These are phyloP conservation scores for Acipenser transmontanus DNA, from an alignment of 2,797 vertebrate genomes.

Conservation along the genomic window DNA sequence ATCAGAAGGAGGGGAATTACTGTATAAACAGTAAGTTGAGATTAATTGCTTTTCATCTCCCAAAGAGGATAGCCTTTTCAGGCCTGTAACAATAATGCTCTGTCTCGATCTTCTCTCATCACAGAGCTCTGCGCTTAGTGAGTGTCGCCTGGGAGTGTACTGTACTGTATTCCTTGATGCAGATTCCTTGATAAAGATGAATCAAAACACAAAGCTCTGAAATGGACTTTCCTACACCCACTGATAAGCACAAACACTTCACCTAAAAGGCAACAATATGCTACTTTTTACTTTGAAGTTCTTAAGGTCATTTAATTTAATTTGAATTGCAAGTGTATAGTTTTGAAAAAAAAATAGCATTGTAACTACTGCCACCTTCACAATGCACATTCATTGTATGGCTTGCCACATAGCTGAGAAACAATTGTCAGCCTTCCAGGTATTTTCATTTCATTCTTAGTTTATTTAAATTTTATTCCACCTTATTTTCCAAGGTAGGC, in stretches of 20 bases:
- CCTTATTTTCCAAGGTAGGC: too few relatives aligned
- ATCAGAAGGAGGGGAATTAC: slow-evolving; percentile 25
- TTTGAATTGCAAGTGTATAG: not conserved
- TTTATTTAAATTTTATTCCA: too few relatives aligned
- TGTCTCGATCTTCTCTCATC: slow-evolving; percentile 47
- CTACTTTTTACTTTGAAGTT: not conserved
- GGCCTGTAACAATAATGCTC: slow-evolving; percentile 36
- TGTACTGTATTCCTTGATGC: slow-evolving; percentile 23
- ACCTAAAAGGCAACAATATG: not conserved
- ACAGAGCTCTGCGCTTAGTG: slow-evolving; percentile 26
- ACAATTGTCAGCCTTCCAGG: too few relatives aligned
- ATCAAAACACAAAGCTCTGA: not conserved
- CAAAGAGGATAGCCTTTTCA: slow-evolving; percentile 27
- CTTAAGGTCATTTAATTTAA: not conserved
- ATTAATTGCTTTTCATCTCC: slow-evolving; percentile 53
- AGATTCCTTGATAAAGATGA: slow-evolving; percentile 23
- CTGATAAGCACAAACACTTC: not conserved
- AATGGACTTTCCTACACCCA: not conserved
- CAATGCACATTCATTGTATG: too few relatives aligned
- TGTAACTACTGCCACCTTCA: too few relatives aligned
- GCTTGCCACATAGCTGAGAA: too few relatives aligned
- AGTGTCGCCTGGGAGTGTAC: slow-evolving; percentile 21
- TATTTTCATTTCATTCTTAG: too few relatives aligned
- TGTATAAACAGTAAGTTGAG: slow-evolving; percentile 39
- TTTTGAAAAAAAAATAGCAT: too few relatives aligned